A percentile compares a stretch with the other conserved stretches of the same genome.
Conservation (phyloP, 2,797 vertebrate genomes). For the Gymnopithys bicolor region DNA sequence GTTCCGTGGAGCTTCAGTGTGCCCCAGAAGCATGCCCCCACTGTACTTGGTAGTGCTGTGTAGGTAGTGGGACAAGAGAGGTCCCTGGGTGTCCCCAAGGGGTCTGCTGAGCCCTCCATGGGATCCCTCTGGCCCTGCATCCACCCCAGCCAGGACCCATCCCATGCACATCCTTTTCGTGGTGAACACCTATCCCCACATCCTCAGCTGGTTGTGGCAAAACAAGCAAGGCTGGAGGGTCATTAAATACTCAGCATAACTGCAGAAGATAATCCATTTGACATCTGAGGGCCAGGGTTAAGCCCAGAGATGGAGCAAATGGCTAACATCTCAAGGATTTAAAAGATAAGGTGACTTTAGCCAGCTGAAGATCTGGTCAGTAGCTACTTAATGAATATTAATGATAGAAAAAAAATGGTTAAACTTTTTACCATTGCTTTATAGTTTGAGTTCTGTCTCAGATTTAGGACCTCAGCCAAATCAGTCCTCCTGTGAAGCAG, state of each 20-base stretch:
- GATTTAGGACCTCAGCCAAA: neutral
- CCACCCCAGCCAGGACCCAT: neutral
- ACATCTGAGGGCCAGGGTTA: neutral
- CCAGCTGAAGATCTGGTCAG: neutral
- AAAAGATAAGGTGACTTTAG: neutral
- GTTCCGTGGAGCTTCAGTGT: neutral
- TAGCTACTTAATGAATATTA: neutral
- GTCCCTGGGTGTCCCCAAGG: neutral
- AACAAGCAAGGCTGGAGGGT: neutral
- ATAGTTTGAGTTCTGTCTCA: neutral
- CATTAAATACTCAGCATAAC: neutral
- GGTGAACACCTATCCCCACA: neutral
- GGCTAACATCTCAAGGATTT: neutral
- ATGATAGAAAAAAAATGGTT: neutral
- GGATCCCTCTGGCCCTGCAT: neutral
- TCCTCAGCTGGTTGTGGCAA: neutral
- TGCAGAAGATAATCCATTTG: neutral
- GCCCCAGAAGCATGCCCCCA: neutral
- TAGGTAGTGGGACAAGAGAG: neutral
- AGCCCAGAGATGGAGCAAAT: neutral
- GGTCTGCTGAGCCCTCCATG: neutral
- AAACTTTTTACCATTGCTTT: neutral
- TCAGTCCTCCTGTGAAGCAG: neutral
- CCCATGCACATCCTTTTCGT: neutral
- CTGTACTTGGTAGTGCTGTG: neutral